Base-by-base conservation (phyloP, 2,888 invertebrate species). In the Lasioglossum figueresi region DNA sequence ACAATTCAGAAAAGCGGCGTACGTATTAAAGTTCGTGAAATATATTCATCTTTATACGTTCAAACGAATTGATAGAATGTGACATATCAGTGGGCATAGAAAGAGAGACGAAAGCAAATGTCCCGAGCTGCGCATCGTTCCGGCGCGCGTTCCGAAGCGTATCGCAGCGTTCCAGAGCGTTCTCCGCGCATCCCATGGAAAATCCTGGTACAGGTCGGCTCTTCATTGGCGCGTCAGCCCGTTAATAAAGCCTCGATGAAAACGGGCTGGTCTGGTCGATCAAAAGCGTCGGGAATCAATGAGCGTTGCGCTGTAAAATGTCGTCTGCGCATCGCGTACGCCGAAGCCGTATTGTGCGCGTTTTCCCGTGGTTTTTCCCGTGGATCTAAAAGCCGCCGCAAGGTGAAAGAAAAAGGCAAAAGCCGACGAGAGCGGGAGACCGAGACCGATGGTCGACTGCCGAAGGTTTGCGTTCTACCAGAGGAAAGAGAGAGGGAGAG, bases 161-260 rank as follows among this genome's bases (percentile, higher is more conserved):
- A 2, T 12, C 43, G 76, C 14, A 63, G 16, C 40, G n/a, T 52
- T 34, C n/a, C 75, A 52, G 31, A 59, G 27, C 27, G 59, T 27
- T 40, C 52, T 10, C 23, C n/a, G 52, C 10, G 3, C 10, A n/a
- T 23, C 16, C 16, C 23, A 34, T 37, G 81, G 45, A 70, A 82
- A 84, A 52, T 37, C 77, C 74, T 52, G 23, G 56, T 16, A 14
- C 40, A 27, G 23, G 71, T 34, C 74, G 48, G 70, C 34, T 68
- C 73, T 81, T 79, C 83, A 75, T 78, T 85, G 74, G 70, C 45
- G 76, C 82, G 84, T 79, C 31, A 66, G 82, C 1, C 14, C 70
- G 79, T 84, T 84, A 80, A 87, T 88, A 82, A 87, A 88, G 79
- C 79, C 79, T 70, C 76, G 87, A 87, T 87, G 88, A 79, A 87